These are phyloP conservation scores for Cybosia mesomella DNA, from an alignment of 2,888 invertebrate genomes.

Conservation along the genomic window DNA sequence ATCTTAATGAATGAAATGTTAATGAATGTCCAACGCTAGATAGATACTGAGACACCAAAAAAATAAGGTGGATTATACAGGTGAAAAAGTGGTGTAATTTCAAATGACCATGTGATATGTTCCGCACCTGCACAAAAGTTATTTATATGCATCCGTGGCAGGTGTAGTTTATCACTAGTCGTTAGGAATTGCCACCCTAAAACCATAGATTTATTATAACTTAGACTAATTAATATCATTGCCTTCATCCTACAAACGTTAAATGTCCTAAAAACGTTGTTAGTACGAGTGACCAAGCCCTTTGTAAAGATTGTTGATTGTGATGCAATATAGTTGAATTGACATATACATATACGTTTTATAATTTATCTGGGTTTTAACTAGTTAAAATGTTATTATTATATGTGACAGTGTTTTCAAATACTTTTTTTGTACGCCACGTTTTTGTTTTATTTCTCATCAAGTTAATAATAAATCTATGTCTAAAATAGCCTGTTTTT, in stretches of 20 bases:
- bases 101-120: not conserved
- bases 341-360: not conserved
- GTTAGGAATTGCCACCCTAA: not conserved
- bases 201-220: constrained; percentile 16
- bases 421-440: not conserved
- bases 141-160: not conserved
- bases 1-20: constrained; percentile 56
- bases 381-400: not conserved
- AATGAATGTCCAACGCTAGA: constrained; percentile 59
- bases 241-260: not conserved
- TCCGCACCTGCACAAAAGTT: not conserved
- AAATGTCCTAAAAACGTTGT: not conserved
- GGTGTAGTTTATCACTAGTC: not conserved
- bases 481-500: constrained; percentile 31
- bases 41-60: constrained; percentile 62
- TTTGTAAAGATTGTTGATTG: not conserved
- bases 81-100: constrained; percentile 1
- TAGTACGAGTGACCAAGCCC: not conserved
- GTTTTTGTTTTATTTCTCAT: constrained; percentile 1
- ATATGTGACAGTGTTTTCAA: not conserved
- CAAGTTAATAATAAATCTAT: constrained; percentile 13
- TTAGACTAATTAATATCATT: not conserved
- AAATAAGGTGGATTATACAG: constrained; percentile 20
- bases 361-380: not conserved
- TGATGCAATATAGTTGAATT: not conserved